phyloP scores from a whole-genome alignment of 1,140 invertebrate genomes.

The Drosophila rufa region DNA sequence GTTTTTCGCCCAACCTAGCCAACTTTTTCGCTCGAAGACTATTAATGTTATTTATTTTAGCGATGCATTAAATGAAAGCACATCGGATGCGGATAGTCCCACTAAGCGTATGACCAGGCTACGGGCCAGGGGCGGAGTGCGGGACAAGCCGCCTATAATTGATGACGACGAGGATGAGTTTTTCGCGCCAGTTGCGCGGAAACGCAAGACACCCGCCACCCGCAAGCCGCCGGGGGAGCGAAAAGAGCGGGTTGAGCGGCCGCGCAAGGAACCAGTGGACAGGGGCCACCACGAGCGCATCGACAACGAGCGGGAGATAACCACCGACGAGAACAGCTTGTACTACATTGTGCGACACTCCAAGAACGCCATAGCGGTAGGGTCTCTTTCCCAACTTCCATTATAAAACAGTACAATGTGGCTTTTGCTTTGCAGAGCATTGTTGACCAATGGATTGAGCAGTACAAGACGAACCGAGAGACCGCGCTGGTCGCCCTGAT shows the following conservation, averaged over 20 bases:
- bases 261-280: conserved; percentile 81
- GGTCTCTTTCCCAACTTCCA: conserved; percentile 15
- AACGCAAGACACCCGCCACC: conserved; percentile 85
- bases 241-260: conserved; percentile 85
- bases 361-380: conserved; percentile 91
- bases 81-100: conserved; percentile 86
- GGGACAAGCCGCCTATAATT: conserved; percentile 84
- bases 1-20: neutral
- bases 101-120: conserved; percentile 86
- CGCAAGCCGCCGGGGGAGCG: conserved; percentile 85
- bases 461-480: conserved; percentile 96
- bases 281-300: conserved; percentile 80
- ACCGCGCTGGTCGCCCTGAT: conserved; percentile 96
- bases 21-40: neutral
- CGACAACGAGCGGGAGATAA: conserved; percentile 82
- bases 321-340: conserved; percentile 92
- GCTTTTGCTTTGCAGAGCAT: conserved; percentile 88
- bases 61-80: conserved; percentile 78
- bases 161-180: conserved; percentile 85
- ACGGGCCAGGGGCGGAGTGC: conserved; percentile 85
- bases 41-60: conserved; percentile 32
- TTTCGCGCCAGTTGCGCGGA: conserved; percentile 74
- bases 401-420: neutral
- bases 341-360: conserved; percentile 93
- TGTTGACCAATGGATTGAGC: conserved; percentile 99